phyloP scores from a whole-genome alignment of 2,888 invertebrate species.

The Drosophila mercatorum region DNA sequence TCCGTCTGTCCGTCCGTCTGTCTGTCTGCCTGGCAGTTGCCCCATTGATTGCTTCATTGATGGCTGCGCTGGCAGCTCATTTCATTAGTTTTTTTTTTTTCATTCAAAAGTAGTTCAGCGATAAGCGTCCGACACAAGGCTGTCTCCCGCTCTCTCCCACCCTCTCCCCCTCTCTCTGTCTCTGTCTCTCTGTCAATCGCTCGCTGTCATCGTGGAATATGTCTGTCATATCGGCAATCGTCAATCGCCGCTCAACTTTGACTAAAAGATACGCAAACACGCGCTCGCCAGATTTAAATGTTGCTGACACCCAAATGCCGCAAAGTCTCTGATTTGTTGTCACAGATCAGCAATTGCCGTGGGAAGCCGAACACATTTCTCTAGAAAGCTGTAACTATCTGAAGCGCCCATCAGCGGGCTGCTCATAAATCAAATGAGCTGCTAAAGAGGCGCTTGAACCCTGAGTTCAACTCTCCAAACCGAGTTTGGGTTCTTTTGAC shows the following conservation, averaged over 20 bases:
- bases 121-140: conserved; percentile 50
- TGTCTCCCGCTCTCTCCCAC: not conserved
- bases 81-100: conserved; percentile 71
- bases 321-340: conserved; percentile 19
- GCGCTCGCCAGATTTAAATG: conserved; percentile 70
- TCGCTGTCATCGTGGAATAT: conserved; percentile 2
- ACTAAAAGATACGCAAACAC: conserved; percentile 54
- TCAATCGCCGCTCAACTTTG: conserved; percentile 57
- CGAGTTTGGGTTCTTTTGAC: not conserved
- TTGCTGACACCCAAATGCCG: conserved; percentile 61
- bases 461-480: not conserved
- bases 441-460: conserved; percentile 10
- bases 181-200: not conserved
- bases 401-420: not conserved
- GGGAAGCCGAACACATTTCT: conserved; percentile 26
- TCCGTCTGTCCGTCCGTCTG: conserved; percentile 9
- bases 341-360: conserved; percentile 33
- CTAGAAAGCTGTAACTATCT: conserved; percentile 29
- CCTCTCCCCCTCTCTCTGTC: not conserved
- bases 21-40: conserved; percentile 18
- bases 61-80: conserved; percentile 47
- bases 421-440: conserved; percentile 8
- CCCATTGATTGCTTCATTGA: conserved; percentile 63
- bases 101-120: conserved; percentile 76
- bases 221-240: conserved; percentile 64